Conservation (phyloP, 1,140 invertebrate species). For the Drosophila tani region DNA sequence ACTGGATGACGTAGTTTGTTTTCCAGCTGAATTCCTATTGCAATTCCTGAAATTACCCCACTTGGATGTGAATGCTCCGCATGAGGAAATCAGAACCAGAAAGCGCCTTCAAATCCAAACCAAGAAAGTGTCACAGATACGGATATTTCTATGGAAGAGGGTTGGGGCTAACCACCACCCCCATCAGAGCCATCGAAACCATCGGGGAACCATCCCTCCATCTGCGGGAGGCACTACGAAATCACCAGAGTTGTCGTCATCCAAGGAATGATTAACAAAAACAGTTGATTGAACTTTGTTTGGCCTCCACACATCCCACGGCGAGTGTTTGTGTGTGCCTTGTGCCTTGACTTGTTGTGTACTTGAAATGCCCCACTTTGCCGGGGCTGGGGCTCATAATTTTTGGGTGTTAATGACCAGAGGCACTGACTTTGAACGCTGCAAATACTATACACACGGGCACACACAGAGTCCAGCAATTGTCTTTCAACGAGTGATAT, state of each 20-base stretch:
- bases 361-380: slow-evolving; percentile 61
- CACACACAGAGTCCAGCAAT: slow-evolving; percentile 20
- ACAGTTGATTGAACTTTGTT: slow-evolving; percentile 65
- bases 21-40: slow-evolving; percentile 32
- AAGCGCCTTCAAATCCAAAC: slow-evolving; percentile 6
- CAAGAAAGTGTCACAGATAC: slow-evolving; percentile 26
- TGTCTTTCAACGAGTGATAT: slow-evolving; percentile 31
- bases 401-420: slow-evolving; percentile 65
- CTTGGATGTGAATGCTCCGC: slow-evolving; percentile 14
- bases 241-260: slow-evolving; percentile 26
- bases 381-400: slow-evolving; percentile 45
- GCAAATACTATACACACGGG: background rate
- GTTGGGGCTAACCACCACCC: slow-evolving; percentile 28
- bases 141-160: slow-evolving; percentile 1
- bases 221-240: slow-evolving; percentile 2
- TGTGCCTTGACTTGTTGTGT: slow-evolving; percentile 13
- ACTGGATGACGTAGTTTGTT: slow-evolving; percentile 42
- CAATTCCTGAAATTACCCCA: slow-evolving; percentile 48
- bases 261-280: slow-evolving; percentile 55
- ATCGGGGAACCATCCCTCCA: background rate
- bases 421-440: slow-evolving; percentile 26
- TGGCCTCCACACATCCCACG: slow-evolving; percentile 53
- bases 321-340: slow-evolving; percentile 19
- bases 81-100: slow-evolving; percentile 26
- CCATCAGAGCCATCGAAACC: background rate